Base-by-base conservation (phyloP, 2,888 invertebrate genomes). In the Drosophila quinaria region DNA sequence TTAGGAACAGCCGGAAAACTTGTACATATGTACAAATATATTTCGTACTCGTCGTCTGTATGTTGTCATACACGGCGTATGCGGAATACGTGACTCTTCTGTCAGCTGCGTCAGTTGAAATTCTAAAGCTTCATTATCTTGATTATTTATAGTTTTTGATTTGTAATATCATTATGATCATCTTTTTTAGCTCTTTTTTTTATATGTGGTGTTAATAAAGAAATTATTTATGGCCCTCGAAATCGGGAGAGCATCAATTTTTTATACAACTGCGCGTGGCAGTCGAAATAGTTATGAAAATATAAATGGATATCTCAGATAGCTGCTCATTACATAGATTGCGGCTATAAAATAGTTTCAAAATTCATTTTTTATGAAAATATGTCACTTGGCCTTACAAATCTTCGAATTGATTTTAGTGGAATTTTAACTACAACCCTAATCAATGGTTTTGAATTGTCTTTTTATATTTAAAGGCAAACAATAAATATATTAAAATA, bases 51-150 rank as follows among this genome's bases (percentile, higher is more conserved):
- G 3, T 42, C 11, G 31, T 37, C 8, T 49, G 60, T 50, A 68
- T 85, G 52, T 68, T 70, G 78, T 80, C 81, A 78, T 72, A 81
- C 77, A 33, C 64, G 56, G 81, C 85, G 87, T 89, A 84, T 87
- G 79, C 70, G 61, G 62, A 73, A 76, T 79, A 86, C 86, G 86
- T 86, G 89, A 79, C 77, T 65, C 9, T 8, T 9, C 29, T 25
- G 15, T 4, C 9, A 17, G 35, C 63, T 70, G 65, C 81, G 75
- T 74, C 72, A 69, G 54, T 39, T 58, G 22, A 42, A 44, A 61
- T 68, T 76, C 67, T 70, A 42, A 54, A 52, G 46, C 54, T 42
- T 39, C 29, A 39, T 52, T 8, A 46, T 17, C 10, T 25, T 52
- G 29, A 44, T 29, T 31, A 17, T 49, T 15, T 22, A 41, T 63